phyloP scores from a whole-genome alignment of 1,140 invertebrate species.

The Bicyclus anynana region DNA sequence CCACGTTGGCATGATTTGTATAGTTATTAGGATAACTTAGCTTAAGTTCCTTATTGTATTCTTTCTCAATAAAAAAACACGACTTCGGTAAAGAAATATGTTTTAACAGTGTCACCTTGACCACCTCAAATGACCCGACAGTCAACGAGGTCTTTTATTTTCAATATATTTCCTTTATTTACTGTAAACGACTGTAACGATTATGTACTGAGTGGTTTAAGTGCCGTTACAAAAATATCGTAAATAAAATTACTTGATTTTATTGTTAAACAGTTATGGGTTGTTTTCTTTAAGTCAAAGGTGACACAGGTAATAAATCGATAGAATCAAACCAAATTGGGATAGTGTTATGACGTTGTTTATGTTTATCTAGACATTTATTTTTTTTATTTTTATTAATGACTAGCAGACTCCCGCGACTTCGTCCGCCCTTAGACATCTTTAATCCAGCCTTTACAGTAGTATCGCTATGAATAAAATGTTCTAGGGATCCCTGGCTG shows the following conservation, averaged over 20 bases:
- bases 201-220: conserved; percentile 13
- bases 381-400: no score
- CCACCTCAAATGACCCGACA: conserved; percentile 29
- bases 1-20: no score
- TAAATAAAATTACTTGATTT: not conserved
- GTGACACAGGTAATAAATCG: not conserved
- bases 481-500: no score
- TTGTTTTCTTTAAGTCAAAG: not conserved
- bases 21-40: no score
- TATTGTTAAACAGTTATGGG: not conserved
- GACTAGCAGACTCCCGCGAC: no score
- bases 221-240: conserved; percentile 1
- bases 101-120: conserved; percentile 36
- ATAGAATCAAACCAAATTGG: no score
- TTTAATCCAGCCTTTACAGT: no score
- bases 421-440: no score
- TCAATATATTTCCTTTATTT: conserved; percentile 51
- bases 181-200: conserved; percentile 28
- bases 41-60: not conserved
- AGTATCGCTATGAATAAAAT: no score
- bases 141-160: conserved; percentile 39
- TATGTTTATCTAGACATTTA: no score
- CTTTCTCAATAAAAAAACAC: not conserved
- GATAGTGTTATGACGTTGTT: no score
- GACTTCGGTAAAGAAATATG: not conserved